Evolutionary conservation across 2,797 vertebrate species (phyloP).

Genomic region (Coendou prehensilis): DNA sequence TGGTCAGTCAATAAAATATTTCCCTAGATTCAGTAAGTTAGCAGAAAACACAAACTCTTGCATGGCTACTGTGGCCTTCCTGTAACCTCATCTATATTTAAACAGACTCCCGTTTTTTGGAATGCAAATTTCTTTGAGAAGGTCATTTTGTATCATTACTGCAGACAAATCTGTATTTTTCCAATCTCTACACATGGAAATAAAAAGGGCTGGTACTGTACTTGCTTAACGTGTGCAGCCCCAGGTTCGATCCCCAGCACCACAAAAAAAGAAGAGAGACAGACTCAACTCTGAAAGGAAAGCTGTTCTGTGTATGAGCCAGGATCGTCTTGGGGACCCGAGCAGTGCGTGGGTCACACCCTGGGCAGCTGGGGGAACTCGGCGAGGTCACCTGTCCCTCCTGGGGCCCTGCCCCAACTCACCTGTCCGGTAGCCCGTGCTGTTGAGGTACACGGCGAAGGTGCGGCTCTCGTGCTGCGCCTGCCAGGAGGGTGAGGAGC

Average conservation of each 20-base stretch:
- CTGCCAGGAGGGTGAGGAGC: conserved; percentile 97
- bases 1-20: not conserved
- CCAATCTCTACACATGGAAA: not conserved
- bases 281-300: not conserved
- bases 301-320: rapidly evolving
- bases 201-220: not conserved
- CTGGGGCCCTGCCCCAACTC: conserved; percentile 44
- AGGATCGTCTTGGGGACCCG: not conserved
- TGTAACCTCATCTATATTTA: not conserved
- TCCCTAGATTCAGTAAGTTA: not conserved
- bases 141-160: not conserved
- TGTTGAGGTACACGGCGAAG: conserved; percentile 97
- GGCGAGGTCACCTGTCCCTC: rapidly evolving
- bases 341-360: rapidly evolving
- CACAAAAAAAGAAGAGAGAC: not conserved
- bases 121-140: conserved; percentile 9
- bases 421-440: conserved; percentile 98
- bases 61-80: not conserved
- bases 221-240: not conserved
- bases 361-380: not conserved
- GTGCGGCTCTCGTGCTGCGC: conserved; percentile 95
- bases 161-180: not conserved
- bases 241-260: not conserved
- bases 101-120: not conserved
- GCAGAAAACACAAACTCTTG: not conserved